A percentile compares a stretch with the other conserved stretches of the same genome.
Conservation (phyloP, 2,888 invertebrate genomes). For the Bellardia bayeri region DNA sequence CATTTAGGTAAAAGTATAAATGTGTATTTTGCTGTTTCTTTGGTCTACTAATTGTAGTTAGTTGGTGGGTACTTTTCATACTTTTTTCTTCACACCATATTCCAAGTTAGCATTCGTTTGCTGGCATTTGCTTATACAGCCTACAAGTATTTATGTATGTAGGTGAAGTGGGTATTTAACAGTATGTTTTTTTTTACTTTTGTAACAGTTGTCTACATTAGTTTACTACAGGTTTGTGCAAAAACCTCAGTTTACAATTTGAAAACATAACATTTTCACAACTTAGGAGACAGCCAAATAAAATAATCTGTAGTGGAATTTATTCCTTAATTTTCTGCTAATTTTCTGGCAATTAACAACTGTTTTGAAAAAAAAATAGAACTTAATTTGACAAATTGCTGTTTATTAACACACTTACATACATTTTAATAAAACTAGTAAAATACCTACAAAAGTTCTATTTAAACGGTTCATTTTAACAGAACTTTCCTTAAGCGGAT, state of each 20-base stretch:
- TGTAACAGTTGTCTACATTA: constrained; percentile 53
- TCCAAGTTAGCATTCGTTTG: constrained; percentile 1
- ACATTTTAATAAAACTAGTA: not conserved
- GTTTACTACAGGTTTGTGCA: not conserved
- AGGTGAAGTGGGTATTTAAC: constrained; percentile 58
- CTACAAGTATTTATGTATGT: constrained; percentile 25
- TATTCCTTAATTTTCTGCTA: constrained; percentile 47
- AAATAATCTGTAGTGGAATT: not conserved
- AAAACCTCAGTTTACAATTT: not conserved
- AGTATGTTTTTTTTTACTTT: constrained; percentile 43
- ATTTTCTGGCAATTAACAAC: constrained; percentile 50
- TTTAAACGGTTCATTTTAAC: not conserved
- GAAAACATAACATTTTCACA: not conserved
- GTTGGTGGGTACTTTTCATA: constrained; percentile 47
- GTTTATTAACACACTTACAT: not conserved
- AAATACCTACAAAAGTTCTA: not conserved
- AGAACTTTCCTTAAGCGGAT: not conserved
- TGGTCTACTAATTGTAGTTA: constrained; percentile 37
- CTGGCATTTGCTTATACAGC: constrained; percentile 18
- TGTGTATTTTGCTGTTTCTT: not conserved
- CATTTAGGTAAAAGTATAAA: constrained; percentile 26
- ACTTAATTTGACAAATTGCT: constrained; percentile 32
- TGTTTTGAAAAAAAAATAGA: not conserved
- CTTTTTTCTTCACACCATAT: constrained; percentile 31
- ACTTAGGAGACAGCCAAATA: constrained; percentile 7